Evolutionary conservation across 1,140 invertebrate genomes (phyloP).

Genomic region (Metaphire vulgaris): DNA sequence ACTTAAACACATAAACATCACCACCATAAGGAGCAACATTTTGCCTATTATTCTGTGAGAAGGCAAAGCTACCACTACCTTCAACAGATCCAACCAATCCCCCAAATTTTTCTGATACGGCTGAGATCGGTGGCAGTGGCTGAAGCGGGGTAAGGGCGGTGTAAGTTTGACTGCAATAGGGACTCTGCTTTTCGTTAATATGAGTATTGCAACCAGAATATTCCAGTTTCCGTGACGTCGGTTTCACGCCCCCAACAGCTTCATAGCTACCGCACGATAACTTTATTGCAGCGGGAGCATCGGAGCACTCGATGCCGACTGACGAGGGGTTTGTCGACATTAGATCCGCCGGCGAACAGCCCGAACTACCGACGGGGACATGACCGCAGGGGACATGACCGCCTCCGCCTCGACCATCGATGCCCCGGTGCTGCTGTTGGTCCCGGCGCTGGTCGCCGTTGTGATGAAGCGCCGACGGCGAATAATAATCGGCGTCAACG

Average conservation of each 20-base stretch:
- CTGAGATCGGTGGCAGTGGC: conserved; percentile 94
- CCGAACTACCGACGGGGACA: too few relatives aligned
- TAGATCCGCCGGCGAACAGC: too few relatives aligned
- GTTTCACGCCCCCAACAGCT: neutral
- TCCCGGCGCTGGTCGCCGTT: too few relatives aligned
- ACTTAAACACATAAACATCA: neutral
- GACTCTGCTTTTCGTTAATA: conserved; percentile 48
- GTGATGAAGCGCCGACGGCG: too few relatives aligned
- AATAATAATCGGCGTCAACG: neutral
- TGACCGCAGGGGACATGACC: too few relatives aligned
- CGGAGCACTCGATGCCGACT: neutral
- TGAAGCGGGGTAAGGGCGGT: conserved; percentile 91
- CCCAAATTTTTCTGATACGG: conserved; percentile 77
- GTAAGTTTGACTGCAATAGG: conserved; percentile 77
- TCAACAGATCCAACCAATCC: conserved; percentile 48
- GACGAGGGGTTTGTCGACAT: neutral
- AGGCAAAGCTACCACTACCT: conserved; percentile 71
- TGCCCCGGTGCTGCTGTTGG: too few relatives aligned
- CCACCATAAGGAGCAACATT: neutral
- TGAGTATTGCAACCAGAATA: neutral
- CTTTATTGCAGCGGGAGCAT: neutral
- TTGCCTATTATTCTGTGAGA: conserved; percentile 77
- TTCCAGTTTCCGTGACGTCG: neutral
- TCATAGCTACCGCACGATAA: neutral
- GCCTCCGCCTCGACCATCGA: too few relatives aligned